Percentiles rank a stretch among this genome's conserved stretches.
Evolutionary conservation across 2,888 invertebrate species (phyloP).

Genomic region (Anarsia innoxiella): DNA sequence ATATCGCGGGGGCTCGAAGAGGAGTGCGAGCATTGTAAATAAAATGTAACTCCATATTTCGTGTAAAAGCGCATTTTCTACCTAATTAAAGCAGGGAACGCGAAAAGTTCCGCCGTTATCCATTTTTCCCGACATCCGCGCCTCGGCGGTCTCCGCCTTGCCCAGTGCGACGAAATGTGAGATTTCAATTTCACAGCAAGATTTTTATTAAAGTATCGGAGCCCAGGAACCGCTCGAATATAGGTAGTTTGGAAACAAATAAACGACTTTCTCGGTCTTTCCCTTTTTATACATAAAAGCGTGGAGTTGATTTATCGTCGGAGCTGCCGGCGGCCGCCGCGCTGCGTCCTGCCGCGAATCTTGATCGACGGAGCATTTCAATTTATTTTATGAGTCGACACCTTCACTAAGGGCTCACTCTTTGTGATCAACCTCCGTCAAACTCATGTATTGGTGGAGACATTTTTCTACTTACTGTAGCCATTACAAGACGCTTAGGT

Average conservation of each 20-base stretch:
- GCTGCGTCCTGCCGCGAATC: slow-evolving; percentile 53
- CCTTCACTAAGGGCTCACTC: slow-evolving; percentile 41
- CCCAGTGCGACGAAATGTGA: slow-evolving; percentile 47
- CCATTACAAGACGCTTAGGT: too few relatives aligned
- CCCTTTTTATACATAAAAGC: slow-evolving; percentile 60
- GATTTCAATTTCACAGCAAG: slow-evolving; percentile 57
- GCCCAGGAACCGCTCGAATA: slow-evolving; percentile 49
- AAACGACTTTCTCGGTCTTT: slow-evolving; percentile 59
- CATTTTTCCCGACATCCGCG: slow-evolving; percentile 31
- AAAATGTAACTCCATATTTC: slow-evolving; percentile 10
- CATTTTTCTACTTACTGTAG: too few relatives aligned
- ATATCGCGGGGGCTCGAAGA: too few relatives aligned
- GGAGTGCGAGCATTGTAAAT: too few relatives aligned
- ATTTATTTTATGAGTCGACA: slow-evolving; percentile 68
- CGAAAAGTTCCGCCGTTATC: slow-evolving; percentile 34
- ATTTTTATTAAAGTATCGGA: slow-evolving; percentile 56
- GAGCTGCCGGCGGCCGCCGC: slow-evolving; percentile 45
- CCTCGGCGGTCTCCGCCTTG: slow-evolving; percentile 20
- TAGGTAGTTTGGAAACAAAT: slow-evolving; percentile 72
- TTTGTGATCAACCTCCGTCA: too few relatives aligned
- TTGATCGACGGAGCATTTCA: slow-evolving; percentile 68
- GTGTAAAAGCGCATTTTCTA: slow-evolving; percentile 27
- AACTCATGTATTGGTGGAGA: too few relatives aligned
- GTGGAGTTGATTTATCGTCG: slow-evolving; percentile 66
- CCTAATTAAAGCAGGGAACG: slow-evolving; percentile 36